A percentile compares a stretch with the other conserved stretches of the same genome.
These are phyloP conservation scores for Neodiprion fabricii DNA, from an alignment of 1,140 invertebrate species.

Conservation along the genomic window DNA sequence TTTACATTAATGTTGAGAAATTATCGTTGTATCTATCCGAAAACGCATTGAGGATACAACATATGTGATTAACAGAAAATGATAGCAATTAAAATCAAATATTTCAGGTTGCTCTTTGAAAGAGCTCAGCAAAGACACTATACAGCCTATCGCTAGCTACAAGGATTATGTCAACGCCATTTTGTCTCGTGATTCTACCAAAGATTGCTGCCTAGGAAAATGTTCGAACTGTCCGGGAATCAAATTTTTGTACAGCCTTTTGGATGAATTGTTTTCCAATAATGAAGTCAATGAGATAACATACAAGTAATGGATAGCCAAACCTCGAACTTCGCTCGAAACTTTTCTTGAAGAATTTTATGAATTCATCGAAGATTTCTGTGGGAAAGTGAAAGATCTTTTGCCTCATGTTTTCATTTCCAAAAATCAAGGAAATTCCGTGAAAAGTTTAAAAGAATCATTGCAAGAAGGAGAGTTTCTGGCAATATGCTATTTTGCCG, in stretches of 20 bases:
- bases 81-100: background rate
- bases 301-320: constrained; percentile 18
- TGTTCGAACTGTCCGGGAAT: constrained; percentile 15
- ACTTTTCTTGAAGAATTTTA: constrained; percentile 11
- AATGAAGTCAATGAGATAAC: constrained; percentile 16
- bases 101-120: constrained; percentile 16
- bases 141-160: constrained; percentile 15
- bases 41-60: too few species aligned
- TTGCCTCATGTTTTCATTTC: constrained; percentile 32
- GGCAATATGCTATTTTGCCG: constrained; percentile 39
- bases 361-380: constrained; percentile 27
- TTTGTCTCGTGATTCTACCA: constrained; percentile 10
- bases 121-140: background rate
- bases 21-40: too few species aligned
- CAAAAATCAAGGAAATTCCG: constrained; percentile 28
- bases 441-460: constrained; percentile 28
- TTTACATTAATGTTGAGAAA: too few species aligned
- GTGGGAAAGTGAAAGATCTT: constrained; percentile 20
- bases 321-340: constrained; percentile 19
- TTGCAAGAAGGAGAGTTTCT: constrained; percentile 27
- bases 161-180: constrained; percentile 24
- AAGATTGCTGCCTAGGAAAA: constrained; percentile 17
- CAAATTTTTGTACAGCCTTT: background rate
- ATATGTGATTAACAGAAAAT: too few species aligned
- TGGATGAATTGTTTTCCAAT: constrained; percentile 20